A percentile compares a stretch with the other conserved stretches of the same genome.
These are phyloP conservation scores for Stomatorhinus ivindoensis DNA, from an alignment of 2,113 vertebrate genomes.

Conservation along the genomic window DNA sequence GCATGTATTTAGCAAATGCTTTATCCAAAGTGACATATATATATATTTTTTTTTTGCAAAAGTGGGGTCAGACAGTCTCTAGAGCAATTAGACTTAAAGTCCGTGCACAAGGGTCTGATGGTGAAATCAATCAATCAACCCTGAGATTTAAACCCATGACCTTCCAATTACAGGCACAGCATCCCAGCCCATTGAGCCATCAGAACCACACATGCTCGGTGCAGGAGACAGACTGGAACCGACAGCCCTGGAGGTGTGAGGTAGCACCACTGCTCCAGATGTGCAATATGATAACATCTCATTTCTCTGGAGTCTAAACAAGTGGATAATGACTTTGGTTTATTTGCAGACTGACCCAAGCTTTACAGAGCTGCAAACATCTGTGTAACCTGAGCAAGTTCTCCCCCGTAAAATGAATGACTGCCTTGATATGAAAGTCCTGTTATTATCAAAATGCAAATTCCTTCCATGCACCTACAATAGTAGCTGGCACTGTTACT, in stretches of 20 bases:
- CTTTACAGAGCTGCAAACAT: neutral
- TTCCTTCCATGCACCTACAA: neutral
- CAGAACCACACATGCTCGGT: neutral
- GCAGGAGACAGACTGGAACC: neutral
- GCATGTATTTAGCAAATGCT: neutral
- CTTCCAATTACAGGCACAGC: neutral
- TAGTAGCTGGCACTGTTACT: neutral
- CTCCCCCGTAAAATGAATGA: neutral
- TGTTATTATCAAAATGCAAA: neutral
- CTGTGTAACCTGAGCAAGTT: neutral
- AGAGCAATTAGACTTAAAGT: neutral
- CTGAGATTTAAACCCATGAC: neutral
- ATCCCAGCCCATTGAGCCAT: neutral
- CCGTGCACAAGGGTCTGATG: neutral
- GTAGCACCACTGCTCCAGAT: neutral
- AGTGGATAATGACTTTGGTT: neutral
- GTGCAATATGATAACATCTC: neutral
- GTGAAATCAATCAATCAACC: neutral
- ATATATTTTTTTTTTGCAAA: neutral
- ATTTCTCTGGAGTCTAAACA: neutral
- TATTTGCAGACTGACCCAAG: neutral
- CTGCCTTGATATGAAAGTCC: neutral
- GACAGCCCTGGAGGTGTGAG: neutral
- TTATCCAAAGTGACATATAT: neutral
- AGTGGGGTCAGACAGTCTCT: neutral